These are phyloP conservation scores for Melanotaenia boesemani DNA, from an alignment of 2,797 vertebrate species.

Conservation along the genomic window DNA sequence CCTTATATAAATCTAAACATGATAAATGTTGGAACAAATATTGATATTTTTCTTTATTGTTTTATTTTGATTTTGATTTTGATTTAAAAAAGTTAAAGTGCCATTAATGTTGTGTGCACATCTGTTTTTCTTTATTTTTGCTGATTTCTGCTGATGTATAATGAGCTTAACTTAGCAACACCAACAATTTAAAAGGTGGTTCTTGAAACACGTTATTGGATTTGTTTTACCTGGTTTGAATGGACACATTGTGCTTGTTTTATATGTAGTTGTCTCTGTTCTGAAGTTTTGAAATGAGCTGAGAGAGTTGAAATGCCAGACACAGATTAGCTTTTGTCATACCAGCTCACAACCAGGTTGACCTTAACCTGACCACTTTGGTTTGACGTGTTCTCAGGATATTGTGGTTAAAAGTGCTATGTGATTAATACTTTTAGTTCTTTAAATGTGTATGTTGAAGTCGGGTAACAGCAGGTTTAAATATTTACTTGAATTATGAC, in stretches of 20 bases:
- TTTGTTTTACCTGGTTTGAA: slow-evolving; percentile 19
- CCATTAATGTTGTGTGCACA: neutral
- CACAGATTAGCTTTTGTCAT: slow-evolving; percentile 34
- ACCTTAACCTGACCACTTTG: slow-evolving; percentile 1
- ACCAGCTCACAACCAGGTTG: slow-evolving; percentile 3
- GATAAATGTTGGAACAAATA: neutral
- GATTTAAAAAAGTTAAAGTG: neutral
- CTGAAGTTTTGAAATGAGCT: slow-evolving; percentile 9
- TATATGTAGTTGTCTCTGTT: neutral
- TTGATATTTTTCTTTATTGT: neutral
- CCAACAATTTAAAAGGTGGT: slow-evolving; percentile 22
- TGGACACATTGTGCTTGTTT: slow-evolving; percentile 2
- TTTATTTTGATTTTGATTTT: too few relatives aligned
- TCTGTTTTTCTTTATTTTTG: slow-evolving; percentile 19
- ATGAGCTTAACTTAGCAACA: slow-evolving; percentile 19
- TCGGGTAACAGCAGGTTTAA: neutral
- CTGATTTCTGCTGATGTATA: slow-evolving; percentile 27
- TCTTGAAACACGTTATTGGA: slow-evolving; percentile 14
- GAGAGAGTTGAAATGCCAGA: slow-evolving; percentile 14
- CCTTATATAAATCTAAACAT: neutral
- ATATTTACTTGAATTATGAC: neutral
- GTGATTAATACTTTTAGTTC: neutral
- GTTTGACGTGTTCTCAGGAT: neutral
- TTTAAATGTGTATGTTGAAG: neutral
- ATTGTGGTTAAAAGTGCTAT: neutral